Evolutionary conservation across 2,888 invertebrate genomes (phyloP).

Genomic region (Rhamnusium bicolor): DNA sequence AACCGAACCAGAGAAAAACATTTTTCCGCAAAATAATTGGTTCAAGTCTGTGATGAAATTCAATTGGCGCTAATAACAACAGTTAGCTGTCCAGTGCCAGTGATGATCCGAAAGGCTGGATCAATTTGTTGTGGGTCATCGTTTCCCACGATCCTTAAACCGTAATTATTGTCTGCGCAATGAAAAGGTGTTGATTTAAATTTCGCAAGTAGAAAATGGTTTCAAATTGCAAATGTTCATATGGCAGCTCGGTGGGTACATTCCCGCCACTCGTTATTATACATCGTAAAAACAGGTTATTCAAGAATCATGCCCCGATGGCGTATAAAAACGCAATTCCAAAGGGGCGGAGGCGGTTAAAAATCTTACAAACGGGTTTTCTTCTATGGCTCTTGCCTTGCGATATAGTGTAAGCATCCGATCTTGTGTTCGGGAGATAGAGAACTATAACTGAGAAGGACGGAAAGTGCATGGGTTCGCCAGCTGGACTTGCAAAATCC

Average conservation of each 20-base stretch:
- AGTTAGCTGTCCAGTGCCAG: background rate
- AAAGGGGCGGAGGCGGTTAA: slow-evolving; percentile 70
- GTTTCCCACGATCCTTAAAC: slow-evolving; percentile 48
- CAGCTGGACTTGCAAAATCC: slow-evolving; percentile 64
- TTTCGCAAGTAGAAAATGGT: slow-evolving; percentile 61
- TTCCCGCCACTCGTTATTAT: slow-evolving; percentile 51
- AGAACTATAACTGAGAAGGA: slow-evolving; percentile 42
- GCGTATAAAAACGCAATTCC: slow-evolving; percentile 64
- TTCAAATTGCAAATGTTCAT: slow-evolving; percentile 61
- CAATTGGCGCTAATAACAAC: background rate
- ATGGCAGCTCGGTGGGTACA: slow-evolving; percentile 47
- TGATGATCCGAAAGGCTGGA: background rate
- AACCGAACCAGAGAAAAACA: background rate
- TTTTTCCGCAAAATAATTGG: background rate
- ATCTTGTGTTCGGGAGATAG: slow-evolving; percentile 18
- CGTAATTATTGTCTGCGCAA: slow-evolving; percentile 43
- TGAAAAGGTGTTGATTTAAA: slow-evolving; percentile 63
- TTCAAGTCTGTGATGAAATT: background rate
- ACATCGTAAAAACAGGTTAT: slow-evolving; percentile 66
- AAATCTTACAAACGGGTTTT: slow-evolving; percentile 65
- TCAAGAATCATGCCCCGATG: slow-evolving; percentile 64
- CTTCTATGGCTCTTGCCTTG: slow-evolving; percentile 21
- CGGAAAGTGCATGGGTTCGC: slow-evolving; percentile 47
- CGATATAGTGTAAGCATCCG: slow-evolving; percentile 11
- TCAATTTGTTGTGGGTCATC: slow-evolving; percentile 44